Evolutionary conservation across 2,797 vertebrate genomes (phyloP).

Genomic region (Argentina silus): DNA sequence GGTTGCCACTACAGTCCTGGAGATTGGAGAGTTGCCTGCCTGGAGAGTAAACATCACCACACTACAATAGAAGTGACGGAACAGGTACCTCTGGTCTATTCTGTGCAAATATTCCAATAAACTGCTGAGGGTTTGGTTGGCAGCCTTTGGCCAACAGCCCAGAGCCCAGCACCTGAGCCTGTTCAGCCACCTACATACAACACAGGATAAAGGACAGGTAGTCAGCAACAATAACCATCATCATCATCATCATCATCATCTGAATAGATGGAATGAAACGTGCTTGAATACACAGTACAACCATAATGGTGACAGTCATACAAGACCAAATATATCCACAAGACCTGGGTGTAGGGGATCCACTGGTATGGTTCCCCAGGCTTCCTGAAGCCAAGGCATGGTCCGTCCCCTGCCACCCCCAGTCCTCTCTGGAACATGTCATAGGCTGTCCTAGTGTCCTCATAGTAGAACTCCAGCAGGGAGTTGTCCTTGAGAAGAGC

Average conservation of each 20-base stretch:
- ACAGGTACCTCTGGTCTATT: conserved; percentile 81
- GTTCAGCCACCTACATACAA: conserved; percentile 73
- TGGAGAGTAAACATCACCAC: background rate
- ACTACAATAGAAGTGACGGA: background rate
- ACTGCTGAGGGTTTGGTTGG: conserved; percentile 74
- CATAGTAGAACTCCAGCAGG: conserved; percentile 80
- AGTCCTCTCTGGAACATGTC: conserved; percentile 83
- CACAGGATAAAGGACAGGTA: conserved; percentile 4
- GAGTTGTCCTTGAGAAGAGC: conserved; percentile 78
- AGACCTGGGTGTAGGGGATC: conserved; percentile 81
- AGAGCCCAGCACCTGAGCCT: conserved; percentile 77
- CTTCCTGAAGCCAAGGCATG: conserved; percentile 80
- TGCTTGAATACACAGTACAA: background rate
- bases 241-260: no score
- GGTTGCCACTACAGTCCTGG: background rate
- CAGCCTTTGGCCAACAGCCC: conserved; percentile 80
- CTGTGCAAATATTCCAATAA: conserved; percentile 80
- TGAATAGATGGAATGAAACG: background rate
- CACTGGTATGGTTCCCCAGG: conserved; percentile 80
- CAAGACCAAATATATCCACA: background rate
- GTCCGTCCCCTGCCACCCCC: conserved; percentile 73
- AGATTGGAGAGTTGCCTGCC: background rate
- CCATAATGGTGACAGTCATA: background rate
- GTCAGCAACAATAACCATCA: conserved; percentile 24
- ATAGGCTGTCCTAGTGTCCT: conserved; percentile 78